phyloP scores from a whole-genome alignment of 2,113 vertebrate genomes.

The Saccopteryx bilineata region DNA sequence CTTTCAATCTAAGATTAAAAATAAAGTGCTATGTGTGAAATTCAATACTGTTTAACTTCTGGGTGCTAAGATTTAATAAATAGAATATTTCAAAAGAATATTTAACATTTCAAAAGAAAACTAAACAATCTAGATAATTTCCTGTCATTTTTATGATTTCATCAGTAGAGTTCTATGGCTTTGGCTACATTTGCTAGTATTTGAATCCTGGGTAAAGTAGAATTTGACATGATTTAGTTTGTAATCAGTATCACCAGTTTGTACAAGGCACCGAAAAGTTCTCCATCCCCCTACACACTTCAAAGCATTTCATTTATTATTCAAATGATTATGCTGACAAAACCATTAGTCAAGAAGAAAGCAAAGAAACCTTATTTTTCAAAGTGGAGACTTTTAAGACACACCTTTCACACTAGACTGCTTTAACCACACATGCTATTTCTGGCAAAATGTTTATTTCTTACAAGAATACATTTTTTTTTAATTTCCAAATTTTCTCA shows the following conservation, averaged over 20 bases:
- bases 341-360: conserved; percentile 78
- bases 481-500: conserved; percentile 31
- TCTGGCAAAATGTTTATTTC: conserved; percentile 56
- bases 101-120: conserved; percentile 86
- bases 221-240: conserved; percentile 62
- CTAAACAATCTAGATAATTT: conserved; percentile 84
- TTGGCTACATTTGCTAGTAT: conserved; percentile 59
- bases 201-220: conserved; percentile 69
- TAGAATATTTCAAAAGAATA: conserved; percentile 85
- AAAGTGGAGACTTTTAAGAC: conserved; percentile 45
- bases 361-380: conserved; percentile 74
- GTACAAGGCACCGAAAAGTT: conserved; percentile 80
- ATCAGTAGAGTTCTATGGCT: conserved; percentile 74
- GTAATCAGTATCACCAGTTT: conserved; percentile 77
- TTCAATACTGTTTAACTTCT: conserved; percentile 80
- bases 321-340: conserved; percentile 80
- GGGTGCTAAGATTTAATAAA: conserved; percentile 77
- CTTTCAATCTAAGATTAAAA: conserved; percentile 77
- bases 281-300: conserved; percentile 81
- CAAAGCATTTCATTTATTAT: conserved; percentile 84
- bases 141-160: conserved; percentile 76
- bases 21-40: conserved; percentile 76
- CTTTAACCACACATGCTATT: conserved; percentile 32
- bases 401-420: conserved; percentile 22
- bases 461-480: conserved; percentile 37